phyloP scores from a whole-genome alignment of 2,888 invertebrate genomes.

The Dusona sp. region DNA sequence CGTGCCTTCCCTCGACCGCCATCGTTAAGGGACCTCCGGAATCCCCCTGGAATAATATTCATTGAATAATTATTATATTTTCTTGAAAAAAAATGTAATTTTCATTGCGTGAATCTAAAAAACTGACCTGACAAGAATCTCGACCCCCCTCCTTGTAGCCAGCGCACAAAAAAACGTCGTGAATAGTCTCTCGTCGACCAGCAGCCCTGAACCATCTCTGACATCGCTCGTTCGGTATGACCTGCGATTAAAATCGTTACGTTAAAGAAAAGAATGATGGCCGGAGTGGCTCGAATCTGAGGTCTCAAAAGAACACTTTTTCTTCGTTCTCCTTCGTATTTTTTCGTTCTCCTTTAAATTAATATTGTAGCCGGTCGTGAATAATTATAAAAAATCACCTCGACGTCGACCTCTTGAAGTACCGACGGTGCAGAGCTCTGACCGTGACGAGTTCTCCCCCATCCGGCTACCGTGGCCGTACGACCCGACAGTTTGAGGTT shows the following conservation, averaged over 20 bases:
- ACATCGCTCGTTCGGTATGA: slow-evolving; percentile 95
- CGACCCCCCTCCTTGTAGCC: slow-evolving; percentile 94
- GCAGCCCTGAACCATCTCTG: slow-evolving; percentile 97
- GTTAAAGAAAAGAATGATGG: neutral
- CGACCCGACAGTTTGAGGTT: slow-evolving; percentile 93
- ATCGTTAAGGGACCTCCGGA: slow-evolving; percentile 96
- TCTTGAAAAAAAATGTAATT: neutral
- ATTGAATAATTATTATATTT: neutral
- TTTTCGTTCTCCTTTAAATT: neutral
- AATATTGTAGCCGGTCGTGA: neutral
- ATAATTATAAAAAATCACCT: slow-evolving; percentile 83
- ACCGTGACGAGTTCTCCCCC: slow-evolving; percentile 96
- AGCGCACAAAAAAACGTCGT: slow-evolving; percentile 96
- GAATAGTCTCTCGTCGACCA: slow-evolving; percentile 95
- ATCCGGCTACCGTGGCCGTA: slow-evolving; percentile 96
- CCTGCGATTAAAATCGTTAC: slow-evolving; percentile 78
- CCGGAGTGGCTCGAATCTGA: neutral
- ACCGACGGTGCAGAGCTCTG: slow-evolving; percentile 95
- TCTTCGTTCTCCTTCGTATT: neutral
- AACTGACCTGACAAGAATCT: slow-evolving; percentile 87
- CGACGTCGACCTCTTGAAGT: slow-evolving; percentile 93
- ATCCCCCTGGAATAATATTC: slow-evolving; percentile 85
- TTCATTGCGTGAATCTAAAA: neutral
- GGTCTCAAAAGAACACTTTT: neutral
- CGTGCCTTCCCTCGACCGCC: slow-evolving; percentile 93